Evolutionary conservation across 2,797 vertebrate species (phyloP).

Genomic region (Etheostoma nigrum): DNA sequence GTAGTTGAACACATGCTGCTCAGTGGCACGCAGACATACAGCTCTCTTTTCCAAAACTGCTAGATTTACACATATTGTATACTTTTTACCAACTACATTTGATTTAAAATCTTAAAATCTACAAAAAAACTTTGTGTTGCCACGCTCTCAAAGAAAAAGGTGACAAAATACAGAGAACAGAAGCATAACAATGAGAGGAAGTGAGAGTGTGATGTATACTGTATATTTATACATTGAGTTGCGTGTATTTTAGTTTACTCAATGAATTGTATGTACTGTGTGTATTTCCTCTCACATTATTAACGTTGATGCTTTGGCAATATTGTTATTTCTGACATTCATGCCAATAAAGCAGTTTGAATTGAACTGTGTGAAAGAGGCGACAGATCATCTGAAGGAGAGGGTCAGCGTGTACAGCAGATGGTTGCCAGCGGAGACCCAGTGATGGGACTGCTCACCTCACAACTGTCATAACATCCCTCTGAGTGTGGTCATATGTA

Average conservation of each 20-base stretch:
- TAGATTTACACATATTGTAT: not conserved
- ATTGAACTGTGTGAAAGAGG: constrained; percentile 14
- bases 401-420: constrained; percentile 47
- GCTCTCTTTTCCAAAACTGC: not conserved
- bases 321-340: too few relatives aligned
- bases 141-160: not conserved
- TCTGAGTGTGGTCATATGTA: constrained; percentile 40
- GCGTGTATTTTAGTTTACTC: too few relatives aligned
- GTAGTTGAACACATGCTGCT: constrained; percentile 2
- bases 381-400: constrained; percentile 7
- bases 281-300: too few relatives aligned
- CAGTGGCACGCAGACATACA: not conserved
- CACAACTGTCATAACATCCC: constrained; percentile 58
- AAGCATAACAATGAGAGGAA: constrained; percentile 6
- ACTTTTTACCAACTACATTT: not conserved
- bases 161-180: not conserved
- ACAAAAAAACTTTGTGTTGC: not conserved
- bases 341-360: too few relatives aligned
- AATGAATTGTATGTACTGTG: too few relatives aligned
- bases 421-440: constrained; percentile 61
- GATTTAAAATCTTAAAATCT: not conserved
- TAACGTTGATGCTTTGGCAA: too few relatives aligned
- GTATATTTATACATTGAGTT: too few relatives aligned
- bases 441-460: constrained; percentile 30
- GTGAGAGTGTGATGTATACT: not conserved